Base-by-base conservation (phyloP, 2,113 vertebrate genomes). In the Struthio camelus region DNA sequence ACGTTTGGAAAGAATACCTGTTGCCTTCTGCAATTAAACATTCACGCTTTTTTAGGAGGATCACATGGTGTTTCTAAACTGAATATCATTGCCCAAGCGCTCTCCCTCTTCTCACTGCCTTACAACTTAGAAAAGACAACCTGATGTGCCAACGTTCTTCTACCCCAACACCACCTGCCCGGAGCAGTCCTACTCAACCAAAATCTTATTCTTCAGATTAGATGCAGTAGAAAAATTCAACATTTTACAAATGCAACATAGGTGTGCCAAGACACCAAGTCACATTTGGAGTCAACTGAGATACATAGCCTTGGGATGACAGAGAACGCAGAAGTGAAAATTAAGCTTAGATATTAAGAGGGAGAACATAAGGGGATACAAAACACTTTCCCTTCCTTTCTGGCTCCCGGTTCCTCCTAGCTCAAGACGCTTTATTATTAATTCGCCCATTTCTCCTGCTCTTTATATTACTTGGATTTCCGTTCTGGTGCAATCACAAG, bases 201-300 rank as follows among this genome's bases (percentile, higher is more conserved):
- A 9, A 95, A 54, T 53, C 62, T 75, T 85, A 9, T 13, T 80
- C n/a, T 80, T 67, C 40, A 66, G 53, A 58, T 54, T 11, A 34
- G 0, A 0, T 59, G 19, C 46, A 54, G 66, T 2, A 48, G 56
- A 58, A 30, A 58, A 59, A 59, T 59, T 59, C 56, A 59, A 27
- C 30, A 59, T 59, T 59, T 59, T 34, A 59, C 56, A 59, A 18
- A 59, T 34, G 30, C 19, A 91, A 70, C 61, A 69, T 9, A 95
- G 64, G 87, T 93, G 84, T 85, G 69, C n/a, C 71, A 85, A 96
- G 93, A 91, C 54, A 91, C 40, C 19, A 20, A 44, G 28, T 78
- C 82, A 66, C 80, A 59, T 79, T 91, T 77, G 22, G 64, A 89
- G 54, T 19, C 30, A 86, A 90, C 54, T 11, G 28, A 83, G 34